These are phyloP conservation scores for Diploscapter pachys DNA, from an alignment of 1,140 invertebrate genomes.

Conservation along the genomic window DNA sequence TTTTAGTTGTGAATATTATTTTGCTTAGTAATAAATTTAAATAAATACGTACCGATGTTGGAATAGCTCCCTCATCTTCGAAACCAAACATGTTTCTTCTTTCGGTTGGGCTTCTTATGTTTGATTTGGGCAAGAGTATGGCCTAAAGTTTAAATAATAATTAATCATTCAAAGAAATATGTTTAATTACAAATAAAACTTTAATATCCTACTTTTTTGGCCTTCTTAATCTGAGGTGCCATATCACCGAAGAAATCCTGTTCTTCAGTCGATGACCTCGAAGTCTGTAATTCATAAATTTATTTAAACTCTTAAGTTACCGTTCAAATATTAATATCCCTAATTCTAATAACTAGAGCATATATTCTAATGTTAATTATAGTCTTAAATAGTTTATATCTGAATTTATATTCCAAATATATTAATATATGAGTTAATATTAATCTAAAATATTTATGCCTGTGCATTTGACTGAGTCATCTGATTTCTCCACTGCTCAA, in stretches of 20 bases:
- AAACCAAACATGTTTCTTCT: too few species aligned
- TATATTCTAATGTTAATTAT: not conserved
- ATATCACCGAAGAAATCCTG: slow-evolving; percentile 34
- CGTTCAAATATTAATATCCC: not conserved
- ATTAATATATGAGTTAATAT: not conserved
- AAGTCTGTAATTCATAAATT: too few species aligned
- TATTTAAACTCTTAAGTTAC: too few species aligned
- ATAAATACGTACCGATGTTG: too few species aligned
- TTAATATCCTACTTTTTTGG: slow-evolving; percentile 20
- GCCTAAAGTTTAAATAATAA: too few species aligned
- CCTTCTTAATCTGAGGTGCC: slow-evolving; percentile 27
- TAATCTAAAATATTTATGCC: not conserved
- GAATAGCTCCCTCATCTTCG: too few species aligned
- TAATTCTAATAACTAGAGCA: not conserved
- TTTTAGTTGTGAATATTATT: too few species aligned
- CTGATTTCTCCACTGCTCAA: slow-evolving; percentile 31
- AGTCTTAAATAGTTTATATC: not conserved
- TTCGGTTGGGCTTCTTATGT: too few species aligned
- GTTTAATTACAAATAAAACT: too few species aligned
- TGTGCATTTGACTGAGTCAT: slow-evolving; percentile 7
- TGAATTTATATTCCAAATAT: not conserved
- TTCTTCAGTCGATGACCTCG: slow-evolving; percentile 4
- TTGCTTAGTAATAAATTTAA: too few species aligned
- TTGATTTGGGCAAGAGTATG: too few species aligned
- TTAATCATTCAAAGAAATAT: too few species aligned